Percentiles rank a stretch among this genome's conserved stretches.
These are phyloP conservation scores for Bedellia somnulentella DNA, from an alignment of 2,888 invertebrate species.

Conservation along the genomic window DNA sequence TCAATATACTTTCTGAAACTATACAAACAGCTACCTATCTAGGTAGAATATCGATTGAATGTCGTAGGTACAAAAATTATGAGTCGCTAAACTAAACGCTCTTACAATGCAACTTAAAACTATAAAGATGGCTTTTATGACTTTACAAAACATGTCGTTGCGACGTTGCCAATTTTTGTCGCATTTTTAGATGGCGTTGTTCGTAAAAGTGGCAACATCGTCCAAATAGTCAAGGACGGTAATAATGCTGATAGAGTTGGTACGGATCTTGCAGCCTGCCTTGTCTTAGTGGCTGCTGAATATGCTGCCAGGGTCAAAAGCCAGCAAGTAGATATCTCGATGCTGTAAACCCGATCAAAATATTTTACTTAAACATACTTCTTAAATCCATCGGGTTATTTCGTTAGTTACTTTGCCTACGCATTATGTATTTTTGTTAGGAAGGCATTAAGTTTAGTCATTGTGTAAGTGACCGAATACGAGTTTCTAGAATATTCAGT, in stretches of 20 bases:
- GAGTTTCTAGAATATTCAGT: too few species aligned
- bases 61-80: background rate
- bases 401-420: too few species aligned
- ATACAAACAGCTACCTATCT: too few species aligned
- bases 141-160: too few species aligned
- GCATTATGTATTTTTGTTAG: conserved; percentile 13
- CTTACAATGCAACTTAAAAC: background rate
- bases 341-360: conserved; percentile 60
- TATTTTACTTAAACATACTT: conserved; percentile 42
- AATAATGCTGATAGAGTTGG: conserved; percentile 45
- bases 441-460: too few species aligned
- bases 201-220: conserved; percentile 17
- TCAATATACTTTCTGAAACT: too few species aligned
- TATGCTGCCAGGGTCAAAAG: conserved; percentile 58
- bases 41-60: too few species aligned
- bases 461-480: too few species aligned
- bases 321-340: conserved; percentile 62
- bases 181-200: background rate
- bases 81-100: background rate
- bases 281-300: conserved; percentile 49
- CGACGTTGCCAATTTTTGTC: background rate
- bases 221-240: conserved; percentile 42
- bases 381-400: too few species aligned
- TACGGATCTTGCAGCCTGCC: conserved; percentile 44
- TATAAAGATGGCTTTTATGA: too few species aligned